Base-by-base conservation (phyloP, 1,140 invertebrate genomes). In the Nephila pilipes region DNA sequence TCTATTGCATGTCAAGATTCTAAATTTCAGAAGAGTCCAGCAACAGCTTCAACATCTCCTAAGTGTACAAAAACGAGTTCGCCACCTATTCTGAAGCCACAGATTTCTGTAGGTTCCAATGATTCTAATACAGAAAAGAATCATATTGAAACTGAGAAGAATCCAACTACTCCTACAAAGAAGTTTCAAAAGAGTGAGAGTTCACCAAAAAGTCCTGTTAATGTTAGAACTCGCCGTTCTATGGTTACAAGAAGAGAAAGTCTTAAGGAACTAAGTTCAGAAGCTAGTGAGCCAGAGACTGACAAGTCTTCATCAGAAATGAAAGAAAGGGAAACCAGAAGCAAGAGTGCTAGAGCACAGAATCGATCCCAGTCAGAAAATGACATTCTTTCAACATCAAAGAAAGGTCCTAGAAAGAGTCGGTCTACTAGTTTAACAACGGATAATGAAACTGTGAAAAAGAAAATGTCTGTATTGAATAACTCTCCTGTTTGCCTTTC, bases 301-400 rank as follows among this genome's bases (percentile, higher is more conserved):
- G 91, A 89, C n/a, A 89, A 93, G 25, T 93, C 83, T 20, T 83
- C 87, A 22, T 54, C 75, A 60, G 92, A 93, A 55, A n/a, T 46
- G 16, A 93, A 93, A 75, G 88, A 90, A 75, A 85, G 63, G 22
- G 88, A 90, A 58, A 93, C 87, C 29, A 58, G 93, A 25, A 93
- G 93, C n/a, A 94, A 94, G 54, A 92, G 57, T 32, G 54, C 90
- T 25, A 80, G 94, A 92, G 83, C 94, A 6, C 89, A 92, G 29
- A 93, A 69, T 81, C n/a, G 94, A 36, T 91, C 93, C 16, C 93
- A 90, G 8, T 94, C 94, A 16, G 94, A 94, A 93, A 94, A 36
- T 75, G 94, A 94, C 89, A 55, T 75, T 38, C n/a, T 80, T 29
- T 32, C 57, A 5, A n/a, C 81, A 38, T 36, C 63, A 22, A 93